Conservation (phyloP, 2,888 invertebrate species). For the Mesorhabditis sp. region DNA sequence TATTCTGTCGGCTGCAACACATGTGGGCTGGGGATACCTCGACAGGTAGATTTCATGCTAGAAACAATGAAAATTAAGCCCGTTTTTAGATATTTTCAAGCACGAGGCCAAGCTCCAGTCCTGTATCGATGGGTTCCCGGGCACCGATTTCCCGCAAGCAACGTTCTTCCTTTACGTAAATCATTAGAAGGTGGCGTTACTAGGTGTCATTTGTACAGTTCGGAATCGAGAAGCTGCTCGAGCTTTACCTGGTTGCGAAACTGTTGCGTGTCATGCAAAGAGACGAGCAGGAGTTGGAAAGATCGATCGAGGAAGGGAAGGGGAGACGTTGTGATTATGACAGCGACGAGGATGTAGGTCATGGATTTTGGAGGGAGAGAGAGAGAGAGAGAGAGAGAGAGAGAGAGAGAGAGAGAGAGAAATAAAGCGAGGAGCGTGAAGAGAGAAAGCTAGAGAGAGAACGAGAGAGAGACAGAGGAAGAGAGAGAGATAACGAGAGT, state of each 20-base stretch:
- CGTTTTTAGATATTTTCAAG: neutral
- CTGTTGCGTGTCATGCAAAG: neutral
- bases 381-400: too few species aligned
- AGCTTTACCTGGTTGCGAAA: neutral
- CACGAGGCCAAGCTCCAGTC: neutral
- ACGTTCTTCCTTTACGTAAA: neutral
- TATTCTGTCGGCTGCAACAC: neutral
- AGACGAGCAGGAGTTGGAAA: neutral
- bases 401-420: neutral
- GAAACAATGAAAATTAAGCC: neutral
- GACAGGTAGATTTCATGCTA: neutral
- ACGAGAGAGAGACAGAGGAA: neutral
- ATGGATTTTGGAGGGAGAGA: too few species aligned
- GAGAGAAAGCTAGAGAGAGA: too few species aligned
- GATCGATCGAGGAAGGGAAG: neutral
- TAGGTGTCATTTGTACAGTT: neutral
- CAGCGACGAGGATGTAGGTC: too few species aligned
- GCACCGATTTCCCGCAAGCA: slow-evolving; percentile 2
- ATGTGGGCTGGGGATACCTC: too few species aligned
- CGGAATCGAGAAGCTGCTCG: neutral
- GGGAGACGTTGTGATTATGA: too few species aligned
- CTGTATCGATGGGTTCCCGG: neutral
- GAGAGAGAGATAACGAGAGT: neutral
- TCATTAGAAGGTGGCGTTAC: neutral
- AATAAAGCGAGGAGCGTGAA: neutral